Percentiles rank a stretch among this genome's conserved stretches.
These are phyloP conservation scores for Zaprionus kolodkinae DNA, from an alignment of 1,140 invertebrate species.

Conservation along the genomic window DNA sequence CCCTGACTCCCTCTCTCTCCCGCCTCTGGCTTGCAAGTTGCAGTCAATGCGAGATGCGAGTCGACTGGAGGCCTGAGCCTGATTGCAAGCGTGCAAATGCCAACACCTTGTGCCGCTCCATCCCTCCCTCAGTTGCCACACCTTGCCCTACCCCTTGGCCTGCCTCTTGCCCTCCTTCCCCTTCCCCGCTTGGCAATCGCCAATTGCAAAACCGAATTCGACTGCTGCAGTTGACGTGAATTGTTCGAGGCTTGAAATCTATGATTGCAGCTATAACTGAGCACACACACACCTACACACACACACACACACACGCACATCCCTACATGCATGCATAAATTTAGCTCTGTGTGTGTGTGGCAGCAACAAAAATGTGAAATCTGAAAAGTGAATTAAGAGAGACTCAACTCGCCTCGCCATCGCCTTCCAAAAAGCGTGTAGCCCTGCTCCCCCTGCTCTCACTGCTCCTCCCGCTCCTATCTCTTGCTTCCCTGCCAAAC, in stretches of 20 bases:
- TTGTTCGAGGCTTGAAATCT: constrained; percentile 78
- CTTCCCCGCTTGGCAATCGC: constrained; percentile 27
- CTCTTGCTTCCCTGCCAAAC: too few species aligned
- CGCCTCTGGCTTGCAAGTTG: constrained; percentile 3
- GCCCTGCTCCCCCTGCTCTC: too few species aligned
- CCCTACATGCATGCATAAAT: neutral
- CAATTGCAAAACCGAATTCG: constrained; percentile 48
- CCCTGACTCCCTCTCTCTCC: neutral
- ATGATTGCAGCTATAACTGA: constrained; percentile 79
- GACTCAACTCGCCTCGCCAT: neutral
- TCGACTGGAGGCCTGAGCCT: constrained; percentile 10
- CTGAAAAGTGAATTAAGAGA: constrained; percentile 2
- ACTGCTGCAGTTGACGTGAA: constrained; percentile 74
- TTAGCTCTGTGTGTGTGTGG: constrained; percentile 3
- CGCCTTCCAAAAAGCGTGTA: neutral
- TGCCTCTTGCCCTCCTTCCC: neutral
- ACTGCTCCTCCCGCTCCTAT: too few species aligned
- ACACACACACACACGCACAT: constrained; percentile 1
- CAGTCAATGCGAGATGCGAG: neutral
- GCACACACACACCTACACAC: constrained; percentile 35
- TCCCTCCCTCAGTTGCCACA: neutral
- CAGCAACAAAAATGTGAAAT: constrained; percentile 3
- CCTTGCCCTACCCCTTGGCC: neutral
- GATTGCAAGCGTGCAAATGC: constrained; percentile 74
- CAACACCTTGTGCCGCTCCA: constrained; percentile 57